Conservation (phyloP, 1,140 invertebrate species). For the Eurosta solidaginis region DNA sequence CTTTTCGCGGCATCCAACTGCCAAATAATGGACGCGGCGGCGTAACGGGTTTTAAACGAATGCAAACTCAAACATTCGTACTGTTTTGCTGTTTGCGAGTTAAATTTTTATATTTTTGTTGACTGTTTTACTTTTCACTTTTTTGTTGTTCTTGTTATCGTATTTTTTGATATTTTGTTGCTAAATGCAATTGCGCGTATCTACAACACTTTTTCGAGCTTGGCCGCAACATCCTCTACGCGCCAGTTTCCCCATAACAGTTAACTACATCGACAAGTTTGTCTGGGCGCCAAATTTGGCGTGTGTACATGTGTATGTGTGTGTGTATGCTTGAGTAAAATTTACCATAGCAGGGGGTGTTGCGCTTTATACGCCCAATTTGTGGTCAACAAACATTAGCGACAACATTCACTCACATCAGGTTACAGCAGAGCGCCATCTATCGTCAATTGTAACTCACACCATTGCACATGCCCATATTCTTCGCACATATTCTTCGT, state of each 20-base stretch:
- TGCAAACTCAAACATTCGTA: not conserved
- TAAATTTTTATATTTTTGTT: slow-evolving; percentile 10
- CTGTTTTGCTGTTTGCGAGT: not conserved
- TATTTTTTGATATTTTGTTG: not conserved
- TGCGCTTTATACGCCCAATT: not conserved
- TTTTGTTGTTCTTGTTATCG: not conserved
- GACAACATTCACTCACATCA: slow-evolving; percentile 10
- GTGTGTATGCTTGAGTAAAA: no score
- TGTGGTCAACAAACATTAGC: slow-evolving; percentile 21
- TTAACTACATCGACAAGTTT: not conserved
- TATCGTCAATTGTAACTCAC: no score
- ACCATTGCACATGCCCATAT: not conserved
- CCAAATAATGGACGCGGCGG: not conserved
- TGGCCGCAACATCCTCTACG: not conserved
- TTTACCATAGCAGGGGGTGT: not conserved
- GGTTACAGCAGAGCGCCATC: no score
- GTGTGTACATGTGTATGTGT: no score
- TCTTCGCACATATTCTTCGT: not conserved
- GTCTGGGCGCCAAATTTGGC: not conserved
- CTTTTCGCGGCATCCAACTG: slow-evolving; percentile 18
- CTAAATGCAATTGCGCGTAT: slow-evolving; percentile 2
- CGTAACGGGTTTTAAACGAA: not conserved
- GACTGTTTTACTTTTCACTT: not conserved
- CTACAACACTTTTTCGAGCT: slow-evolving; percentile 11
- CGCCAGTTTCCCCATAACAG: not conserved